A percentile compares a stretch with the other conserved stretches of the same genome.
Evolutionary conservation across 1,140 invertebrate species (phyloP).

Genomic region (Cotesia vestalis): DNA sequence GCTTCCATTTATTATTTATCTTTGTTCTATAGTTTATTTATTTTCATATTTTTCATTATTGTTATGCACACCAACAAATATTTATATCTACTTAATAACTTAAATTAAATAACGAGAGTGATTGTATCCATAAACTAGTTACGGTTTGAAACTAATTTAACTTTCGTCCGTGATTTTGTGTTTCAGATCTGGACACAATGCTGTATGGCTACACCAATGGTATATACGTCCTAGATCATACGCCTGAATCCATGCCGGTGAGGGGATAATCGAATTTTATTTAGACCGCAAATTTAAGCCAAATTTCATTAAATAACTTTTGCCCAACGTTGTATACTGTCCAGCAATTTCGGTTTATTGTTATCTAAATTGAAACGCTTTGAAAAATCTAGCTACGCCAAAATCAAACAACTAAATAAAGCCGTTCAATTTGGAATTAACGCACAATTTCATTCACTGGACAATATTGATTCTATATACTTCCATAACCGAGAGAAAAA

Average conservation of each 20-base stretch:
- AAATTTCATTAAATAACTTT: conserved; percentile 26
- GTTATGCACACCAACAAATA: not conserved
- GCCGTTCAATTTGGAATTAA: too few relatives aligned
- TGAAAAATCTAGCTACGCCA: not conserved
- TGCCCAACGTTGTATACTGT: not conserved
- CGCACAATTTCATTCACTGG: too few relatives aligned
- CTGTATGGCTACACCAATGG: conserved; percentile 63
- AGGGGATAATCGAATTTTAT: conserved; percentile 48
- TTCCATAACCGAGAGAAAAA: too few relatives aligned
- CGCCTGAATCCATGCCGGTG: conserved; percentile 60
- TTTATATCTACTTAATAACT: conserved; percentile 24
- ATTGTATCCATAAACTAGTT: not conserved
- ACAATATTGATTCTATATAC: too few relatives aligned
- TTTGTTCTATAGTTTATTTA: not conserved
- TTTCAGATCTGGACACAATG: conserved; percentile 64
- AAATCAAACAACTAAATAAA: too few relatives aligned
- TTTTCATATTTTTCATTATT: not conserved
- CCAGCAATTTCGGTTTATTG: not conserved
- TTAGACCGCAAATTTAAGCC: conserved; percentile 29
- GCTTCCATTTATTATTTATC: not conserved
- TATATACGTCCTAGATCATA: conserved; percentile 63
- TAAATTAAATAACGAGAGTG: conserved; percentile 30
- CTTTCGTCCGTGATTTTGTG: conserved; percentile 42
- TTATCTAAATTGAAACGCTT: conserved; percentile 4
- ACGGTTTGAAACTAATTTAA: conserved; percentile 39